These are phyloP conservation scores for Ptychobarbus kaznakovi DNA, from an alignment of 2,797 vertebrate species.

Conservation along the genomic window DNA sequence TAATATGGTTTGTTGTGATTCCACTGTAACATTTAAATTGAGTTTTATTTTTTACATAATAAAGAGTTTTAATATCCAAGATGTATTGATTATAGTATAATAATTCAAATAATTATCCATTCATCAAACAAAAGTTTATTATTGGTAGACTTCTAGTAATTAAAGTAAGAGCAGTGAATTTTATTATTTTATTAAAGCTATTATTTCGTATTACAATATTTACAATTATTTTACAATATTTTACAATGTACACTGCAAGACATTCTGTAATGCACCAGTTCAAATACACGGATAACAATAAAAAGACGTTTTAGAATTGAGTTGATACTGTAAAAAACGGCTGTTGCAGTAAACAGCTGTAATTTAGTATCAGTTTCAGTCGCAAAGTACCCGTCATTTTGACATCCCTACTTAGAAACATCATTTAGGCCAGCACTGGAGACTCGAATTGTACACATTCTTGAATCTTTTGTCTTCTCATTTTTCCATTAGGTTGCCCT, in stretches of 20 bases:
- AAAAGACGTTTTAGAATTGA: not conserved
- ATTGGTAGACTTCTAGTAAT: not conserved
- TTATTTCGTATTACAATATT: not conserved
- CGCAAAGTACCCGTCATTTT: not conserved
- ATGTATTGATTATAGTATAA: not conserved
- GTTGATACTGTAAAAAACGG: not conserved
- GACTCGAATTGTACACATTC: conserved; percentile 27
- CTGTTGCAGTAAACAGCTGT: not conserved
- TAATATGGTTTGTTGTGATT: not conserved
- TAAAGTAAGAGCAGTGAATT: not conserved
- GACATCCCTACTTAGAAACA: not conserved
- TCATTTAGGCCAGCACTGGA: not conserved
- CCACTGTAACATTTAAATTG: not conserved
- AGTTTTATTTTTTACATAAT: not conserved
- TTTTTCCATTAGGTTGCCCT: conserved; percentile 43
- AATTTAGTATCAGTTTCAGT: not conserved
- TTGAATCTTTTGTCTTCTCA: conserved; percentile 36
- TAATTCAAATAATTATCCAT: not conserved
- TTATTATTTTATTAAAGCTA: not conserved
- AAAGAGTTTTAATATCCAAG: not conserved
- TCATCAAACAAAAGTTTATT: not conserved
- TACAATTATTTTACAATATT: too few species aligned
- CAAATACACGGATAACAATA: too few species aligned
- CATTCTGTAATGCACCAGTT: not conserved
- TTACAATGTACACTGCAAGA: not conserved